Evolutionary conservation across 2,797 vertebrate genomes (phyloP), one percentile per base, ranked within the genome.

Genomic region (Parotocinclus haroldoi): DNA sequence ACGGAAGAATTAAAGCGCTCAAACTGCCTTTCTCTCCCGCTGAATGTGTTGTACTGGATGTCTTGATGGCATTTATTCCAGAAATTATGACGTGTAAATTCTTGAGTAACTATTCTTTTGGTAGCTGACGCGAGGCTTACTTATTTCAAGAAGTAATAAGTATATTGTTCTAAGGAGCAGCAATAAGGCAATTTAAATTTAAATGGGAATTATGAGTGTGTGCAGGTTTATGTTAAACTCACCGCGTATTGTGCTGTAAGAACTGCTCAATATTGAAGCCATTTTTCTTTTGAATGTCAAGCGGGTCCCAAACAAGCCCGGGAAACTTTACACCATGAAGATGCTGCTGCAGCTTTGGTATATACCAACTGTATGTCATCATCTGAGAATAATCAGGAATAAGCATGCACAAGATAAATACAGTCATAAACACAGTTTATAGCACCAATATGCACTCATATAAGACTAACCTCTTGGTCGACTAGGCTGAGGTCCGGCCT

Each of bases 281-380:
- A 72, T 91, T 80, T n/a, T 92, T 90, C 80, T 73, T 69, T 72
- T 81, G 73, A 0, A 73, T 60, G 51, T 78, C 66, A 71, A 89
- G 80, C 6, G 93, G 93, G 82, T 93, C 93, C 97, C 95, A 99
- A 37, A 81, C 85, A 75, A 49, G 76, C 36, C 97, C 95, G 0
- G 97, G 96, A 80, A 96, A 99, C 78, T 71, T 75, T 63, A 98
- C 87, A 0, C 89, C 89, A 27, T 88, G 89, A 80, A 94, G 89
- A 80, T 98, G 94, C 58, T 85, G 90, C 1, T 90, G 90, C 78
- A 96, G 85, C 82, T 93, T 97, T 72, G 89, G 88, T 80, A 99
- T 89, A 77, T 98, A 99, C 97, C 97, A 99, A 8, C 83, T 65
- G 0, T 99, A 98, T 50, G 96, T 99, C 96, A 99, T 96, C 96